Base-by-base conservation (phyloP, 2,888 invertebrate genomes). In the Ectemnius lituratus region DNA sequence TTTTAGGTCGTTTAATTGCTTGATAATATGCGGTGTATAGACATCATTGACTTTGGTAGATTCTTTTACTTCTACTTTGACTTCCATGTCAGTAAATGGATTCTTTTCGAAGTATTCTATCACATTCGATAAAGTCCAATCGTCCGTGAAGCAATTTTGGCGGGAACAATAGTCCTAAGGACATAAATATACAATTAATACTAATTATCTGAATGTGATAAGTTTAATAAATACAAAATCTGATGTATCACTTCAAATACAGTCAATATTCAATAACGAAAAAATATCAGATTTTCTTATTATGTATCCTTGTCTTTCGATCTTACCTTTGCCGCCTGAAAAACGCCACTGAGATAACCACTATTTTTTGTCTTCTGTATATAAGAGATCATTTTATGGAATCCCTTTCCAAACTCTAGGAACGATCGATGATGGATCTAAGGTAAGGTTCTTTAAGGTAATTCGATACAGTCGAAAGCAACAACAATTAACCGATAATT, bases 241-340 rank as follows among this genome's bases (percentile, higher is more conserved):
- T 37, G 20, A 20, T 20, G 20, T 20, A 20, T 20, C 20, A 20
- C 20, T 20, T 20, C 20, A 20, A 20, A 20, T 20, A 20, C 20
- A 20, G 20, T 20, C 20, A 20, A 20, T 20, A 2, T 20, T 20
- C 1, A 20, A 20, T 20, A 20, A 20, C 2, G 1, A 20, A 23
- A 23, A 3, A 23, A 23, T 2, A 23, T 23, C 23, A 2, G 23
- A 23, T 23, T 23, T 1, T 23, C 23, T 23, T 2, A 23, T 23
- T 23, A 23, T 23, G 23, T 23, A 23, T 2, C 23, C 23, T 23
- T 2, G 23, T 37, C 5, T 37, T 37, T 37, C 11, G 37, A n/a
- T 23, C 20, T 56, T 83, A 88, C 88, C 79, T 86, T 87, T 0
- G 85, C 65, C 0, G 88, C 87, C 72, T 81, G 85, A 2, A 88